Evolutionary conservation across 2,797 vertebrate genomes (phyloP), one percentile per base, ranked within the genome.

Genomic region (Hypotaenidia okinawae): DNA sequence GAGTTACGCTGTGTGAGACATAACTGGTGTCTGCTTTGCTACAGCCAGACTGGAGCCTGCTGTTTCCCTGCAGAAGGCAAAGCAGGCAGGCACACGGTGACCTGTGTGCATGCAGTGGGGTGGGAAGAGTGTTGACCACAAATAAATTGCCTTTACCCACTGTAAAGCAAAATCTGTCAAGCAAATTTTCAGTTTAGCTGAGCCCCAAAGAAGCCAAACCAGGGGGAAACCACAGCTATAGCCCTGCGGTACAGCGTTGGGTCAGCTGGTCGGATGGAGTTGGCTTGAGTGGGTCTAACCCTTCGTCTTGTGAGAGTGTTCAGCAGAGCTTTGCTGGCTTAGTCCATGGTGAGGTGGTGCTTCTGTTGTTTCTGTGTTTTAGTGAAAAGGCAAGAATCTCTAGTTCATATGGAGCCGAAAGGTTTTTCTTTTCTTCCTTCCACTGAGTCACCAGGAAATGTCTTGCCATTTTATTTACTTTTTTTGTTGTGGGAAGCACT

Each of bases 1-100:
- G 35, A 83, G n/a, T 18, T 72, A 9, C 0, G 1, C 24, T 57
- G n/a, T 0, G 2, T 64, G 87, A 52, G 45, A 27, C 1, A 1
- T 52, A 51, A 30, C 37, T 0, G 2, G 16, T 2, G 3, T 39
- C 24, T 10, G 16, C 61, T 59, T 66, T 45, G 28, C 45, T 37
- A 43, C 28, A 54, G 67, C 21, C 2, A 1, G 21, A 25, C 16
- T 0, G 5, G 73, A 78, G 28, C 37, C 37, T 0, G 1, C 13
- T 37, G 2, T 51, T 78, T 59, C 16, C 28, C 37, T 0, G 1
- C 30, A 54, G 66, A 39, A 84, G 45, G 59, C 30, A 47, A 24
- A 41, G 37, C 37, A 52, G 68, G 30, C 2, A 1, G 35, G 23
- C 2, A 0, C 2, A 3, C 41, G 16, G 32, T 76, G 70, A 81